These are phyloP conservation scores for Mactra quadrangularis DNA, from an alignment of 1,140 invertebrate genomes.

Conservation along the genomic window DNA sequence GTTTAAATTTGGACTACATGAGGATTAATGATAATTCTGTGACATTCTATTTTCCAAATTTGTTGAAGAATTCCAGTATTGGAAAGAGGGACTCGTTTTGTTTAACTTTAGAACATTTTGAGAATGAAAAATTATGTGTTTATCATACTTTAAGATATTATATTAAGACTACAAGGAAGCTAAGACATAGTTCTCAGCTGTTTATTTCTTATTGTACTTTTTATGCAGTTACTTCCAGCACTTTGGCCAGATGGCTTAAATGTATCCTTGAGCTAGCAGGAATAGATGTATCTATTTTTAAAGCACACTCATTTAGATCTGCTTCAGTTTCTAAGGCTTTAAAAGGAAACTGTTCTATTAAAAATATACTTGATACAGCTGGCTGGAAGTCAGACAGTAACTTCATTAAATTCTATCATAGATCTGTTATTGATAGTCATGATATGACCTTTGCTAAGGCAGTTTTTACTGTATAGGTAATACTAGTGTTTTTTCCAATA, in stretches of 20 bases:
- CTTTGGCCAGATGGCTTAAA: conserved; percentile 37
- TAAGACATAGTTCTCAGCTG: conserved; percentile 1
- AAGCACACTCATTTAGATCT: conserved; percentile 48
- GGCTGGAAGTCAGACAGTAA: no score
- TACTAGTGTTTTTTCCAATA: conserved; percentile 20
- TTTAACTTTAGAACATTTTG: conserved; percentile 29
- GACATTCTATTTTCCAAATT: conserved; percentile 19
- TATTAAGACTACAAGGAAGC: not conserved
- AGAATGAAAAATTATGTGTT: conserved; percentile 37
- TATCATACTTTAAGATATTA: conserved; percentile 17
- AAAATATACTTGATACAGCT: no score
- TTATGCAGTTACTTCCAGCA: conserved; percentile 29
- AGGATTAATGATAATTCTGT: not conserved
- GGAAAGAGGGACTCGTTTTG: not conserved
- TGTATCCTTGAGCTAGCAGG: not conserved
- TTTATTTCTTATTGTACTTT: conserved; percentile 24
- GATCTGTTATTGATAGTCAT: no score
- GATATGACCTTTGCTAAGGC: no score
- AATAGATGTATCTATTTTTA: conserved; percentile 13
- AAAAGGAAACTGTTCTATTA: not conserved
- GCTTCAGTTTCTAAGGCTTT: conserved; percentile 25
- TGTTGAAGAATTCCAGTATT: conserved; percentile 19
- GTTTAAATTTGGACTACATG: no score
- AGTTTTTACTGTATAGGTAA: no score
- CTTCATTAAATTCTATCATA: no score